phyloP scores from a whole-genome alignment of 2,888 invertebrate species.

The Aelia acuminata region DNA sequence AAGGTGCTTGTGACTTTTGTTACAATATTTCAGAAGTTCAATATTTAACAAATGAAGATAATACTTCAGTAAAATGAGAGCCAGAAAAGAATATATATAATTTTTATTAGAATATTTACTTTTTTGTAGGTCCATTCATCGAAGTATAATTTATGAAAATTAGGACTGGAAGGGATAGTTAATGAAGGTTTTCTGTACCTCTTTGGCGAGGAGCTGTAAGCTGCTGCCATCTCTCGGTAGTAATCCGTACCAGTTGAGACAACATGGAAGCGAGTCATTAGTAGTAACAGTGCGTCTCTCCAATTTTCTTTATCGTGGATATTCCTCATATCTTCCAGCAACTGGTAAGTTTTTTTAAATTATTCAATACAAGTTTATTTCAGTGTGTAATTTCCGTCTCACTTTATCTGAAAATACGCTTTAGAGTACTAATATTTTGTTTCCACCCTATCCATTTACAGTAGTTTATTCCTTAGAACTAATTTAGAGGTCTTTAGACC shows the following conservation, averaged over 20 bases:
- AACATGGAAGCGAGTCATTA: conserved; percentile 54
- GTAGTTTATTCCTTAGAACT: neutral
- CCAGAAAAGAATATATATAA: no score
- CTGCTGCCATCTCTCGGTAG: conserved; percentile 33
- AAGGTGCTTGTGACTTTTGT: no score
- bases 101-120: no score
- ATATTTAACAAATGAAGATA: no score
- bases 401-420: neutral
- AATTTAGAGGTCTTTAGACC: neutral
- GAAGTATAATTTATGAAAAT: no score
- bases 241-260: conserved; percentile 28
- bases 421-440: neutral
- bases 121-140: no score
- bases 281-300: conserved; percentile 20
- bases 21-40: no score
- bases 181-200: neutral
- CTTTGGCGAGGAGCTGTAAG: neutral
- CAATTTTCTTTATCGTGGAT: neutral
- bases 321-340: neutral
- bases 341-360: neutral
- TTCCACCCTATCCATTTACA: neutral
- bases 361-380: neutral
- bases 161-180: no score
- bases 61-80: no score
- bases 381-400: neutral